Evolutionary conservation across 2,113 vertebrate genomes (phyloP).

Genomic region (Tretioscincus oriximinensis): DNA sequence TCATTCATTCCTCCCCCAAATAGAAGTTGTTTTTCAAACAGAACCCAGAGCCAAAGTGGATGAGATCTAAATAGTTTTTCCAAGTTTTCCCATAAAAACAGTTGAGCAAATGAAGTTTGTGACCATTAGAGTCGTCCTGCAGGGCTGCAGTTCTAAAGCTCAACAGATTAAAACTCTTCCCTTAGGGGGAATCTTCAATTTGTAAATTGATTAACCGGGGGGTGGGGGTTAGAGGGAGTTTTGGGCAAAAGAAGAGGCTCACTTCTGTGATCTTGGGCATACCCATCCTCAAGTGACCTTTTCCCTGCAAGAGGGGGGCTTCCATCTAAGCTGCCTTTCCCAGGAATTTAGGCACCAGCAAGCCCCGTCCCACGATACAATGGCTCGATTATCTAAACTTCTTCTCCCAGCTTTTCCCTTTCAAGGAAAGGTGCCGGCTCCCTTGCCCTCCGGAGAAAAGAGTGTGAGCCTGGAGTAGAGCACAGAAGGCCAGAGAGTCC

Average conservation of each 20-base stretch:
- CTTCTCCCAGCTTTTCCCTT: background rate
- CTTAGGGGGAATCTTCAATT: no score
- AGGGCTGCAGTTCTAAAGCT: no score
- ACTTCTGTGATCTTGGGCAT: background rate
- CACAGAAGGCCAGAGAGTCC: background rate
- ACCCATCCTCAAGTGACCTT: conserved; percentile 13
- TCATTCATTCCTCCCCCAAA: no score
- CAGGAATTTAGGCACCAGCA: background rate
- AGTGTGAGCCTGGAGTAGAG: background rate
- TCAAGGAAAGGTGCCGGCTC: conserved; percentile 9
- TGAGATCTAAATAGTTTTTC: no score
- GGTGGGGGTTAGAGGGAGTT: no score
- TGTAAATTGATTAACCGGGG: background rate
- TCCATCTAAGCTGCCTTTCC: background rate
- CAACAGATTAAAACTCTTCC: no score
- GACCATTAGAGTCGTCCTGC: no score
- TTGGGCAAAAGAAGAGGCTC: background rate
- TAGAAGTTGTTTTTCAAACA: no score
- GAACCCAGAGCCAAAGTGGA: no score
- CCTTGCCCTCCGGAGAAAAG: conserved; percentile 13
- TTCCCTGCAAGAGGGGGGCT: background rate
- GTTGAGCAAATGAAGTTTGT: no score
- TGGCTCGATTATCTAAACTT: conserved; percentile 5
- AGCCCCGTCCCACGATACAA: background rate
- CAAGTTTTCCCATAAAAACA: no score